These are phyloP conservation scores for Eristalinus aeneus DNA, from an alignment of 2,888 invertebrate species.

Conservation along the genomic window DNA sequence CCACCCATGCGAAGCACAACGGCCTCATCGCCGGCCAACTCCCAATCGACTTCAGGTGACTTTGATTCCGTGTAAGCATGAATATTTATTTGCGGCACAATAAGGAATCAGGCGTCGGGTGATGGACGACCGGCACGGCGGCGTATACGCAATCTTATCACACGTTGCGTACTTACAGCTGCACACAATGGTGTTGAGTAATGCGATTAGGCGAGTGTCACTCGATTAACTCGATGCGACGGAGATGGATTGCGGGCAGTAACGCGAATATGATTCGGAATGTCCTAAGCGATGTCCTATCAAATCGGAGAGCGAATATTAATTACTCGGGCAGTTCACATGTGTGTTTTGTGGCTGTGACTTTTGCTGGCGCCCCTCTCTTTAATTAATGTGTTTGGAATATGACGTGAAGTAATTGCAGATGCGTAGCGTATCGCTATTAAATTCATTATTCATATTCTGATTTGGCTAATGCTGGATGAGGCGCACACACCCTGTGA, in stretches of 20 bases:
- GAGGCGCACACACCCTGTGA: slow-evolving; percentile 47
- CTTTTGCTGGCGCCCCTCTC: not conserved
- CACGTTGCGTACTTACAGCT: slow-evolving; percentile 53
- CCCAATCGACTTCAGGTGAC: slow-evolving; percentile 56
- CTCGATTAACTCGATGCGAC: slow-evolving; percentile 27
- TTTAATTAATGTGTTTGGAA: slow-evolving; percentile 66
- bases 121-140: not conserved
- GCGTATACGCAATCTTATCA: slow-evolving; percentile 66
- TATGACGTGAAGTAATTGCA: slow-evolving; percentile 68
- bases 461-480: slow-evolving; percentile 50
- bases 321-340: slow-evolving; percentile 39
- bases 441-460: slow-evolving; percentile 69
- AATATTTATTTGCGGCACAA: slow-evolving; percentile 41
- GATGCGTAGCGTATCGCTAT: slow-evolving; percentile 69
- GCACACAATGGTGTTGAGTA: slow-evolving; percentile 63
- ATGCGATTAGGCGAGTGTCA: slow-evolving; percentile 55
- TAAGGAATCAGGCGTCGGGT: slow-evolving; percentile 13
- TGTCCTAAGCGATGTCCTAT: slow-evolving; percentile 47
- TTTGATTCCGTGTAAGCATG: slow-evolving; percentile 64
- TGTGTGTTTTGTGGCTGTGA: slow-evolving; percentile 1
- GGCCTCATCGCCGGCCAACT: slow-evolving; percentile 38
- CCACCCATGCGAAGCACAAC: slow-evolving; percentile 44
- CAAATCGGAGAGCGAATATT: slow-evolving; percentile 52
- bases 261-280: slow-evolving; percentile 61
- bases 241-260: slow-evolving; percentile 62